Base-by-base conservation (phyloP, 2,888 invertebrate genomes). In the Actias luna region DNA sequence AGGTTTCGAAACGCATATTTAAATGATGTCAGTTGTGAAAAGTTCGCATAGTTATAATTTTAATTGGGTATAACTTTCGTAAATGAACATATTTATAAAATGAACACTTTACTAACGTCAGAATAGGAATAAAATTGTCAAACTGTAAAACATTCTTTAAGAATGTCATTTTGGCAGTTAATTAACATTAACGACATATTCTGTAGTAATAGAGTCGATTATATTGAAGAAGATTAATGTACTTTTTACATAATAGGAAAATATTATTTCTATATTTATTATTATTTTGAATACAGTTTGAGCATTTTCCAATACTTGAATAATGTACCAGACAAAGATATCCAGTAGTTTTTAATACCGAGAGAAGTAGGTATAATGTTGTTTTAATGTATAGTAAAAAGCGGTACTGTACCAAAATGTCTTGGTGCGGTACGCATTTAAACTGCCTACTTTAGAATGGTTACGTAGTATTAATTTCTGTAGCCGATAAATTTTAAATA, bases 91-190 rank as follows among this genome's bases (percentile, higher is more conserved):
- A 29, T 29, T 29, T 55, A 29, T 55, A 5, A 55, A 5, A 55
- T 29, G 29, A 55, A 55, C n/a, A 55, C 2, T 16, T 29, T n/a
- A 55, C n/a, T 55, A 29, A 55, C n/a, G 29, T 55, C 55, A 55
- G 29, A 55, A n/a, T 22, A 18, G 29, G 29, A 55, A 55, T 55
- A 29, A 27, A 55, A 29, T n/a, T 55, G 55, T 55, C 29, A 55
- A 29, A 29, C 29, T 29, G 7, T n/a, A n/a, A n/a, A n/a, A n/a
- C n/a, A n/a, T n/a, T n/a, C n/a, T n/a, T n/a, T n/a, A n/a, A 55
- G 55, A 29, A 55, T 55, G 29, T n/a, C 55, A 55, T 55, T 27
- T 8, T 29, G 29, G 29, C 55, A 55, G 55, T 5, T 55, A 55
- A 55, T 27, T 29, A 55, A 55, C 16, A n/a, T 29, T 29, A 27